Percentiles rank a stretch among this genome's conserved stretches.
Evolutionary conservation across 1,140 invertebrate species (phyloP).

Genomic region (Microplitis demolitor): DNA sequence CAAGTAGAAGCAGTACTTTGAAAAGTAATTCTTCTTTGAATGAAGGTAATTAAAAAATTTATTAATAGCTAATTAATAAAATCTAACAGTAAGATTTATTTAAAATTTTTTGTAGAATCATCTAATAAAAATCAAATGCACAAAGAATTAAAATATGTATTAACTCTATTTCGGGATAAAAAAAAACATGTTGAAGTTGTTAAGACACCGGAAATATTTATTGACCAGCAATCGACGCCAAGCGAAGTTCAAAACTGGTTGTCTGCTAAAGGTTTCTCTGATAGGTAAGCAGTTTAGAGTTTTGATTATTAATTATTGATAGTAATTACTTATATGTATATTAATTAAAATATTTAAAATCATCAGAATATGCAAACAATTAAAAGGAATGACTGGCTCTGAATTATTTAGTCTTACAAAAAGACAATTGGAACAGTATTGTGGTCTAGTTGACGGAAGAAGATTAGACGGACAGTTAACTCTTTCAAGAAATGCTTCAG

Average conservation of each 20-base stretch:
- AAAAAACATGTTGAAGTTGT: constrained; percentile 66
- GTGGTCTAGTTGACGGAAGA: constrained; percentile 72
- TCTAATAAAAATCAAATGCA: constrained; percentile 63
- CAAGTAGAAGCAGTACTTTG: constrained; percentile 34
- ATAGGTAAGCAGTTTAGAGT: constrained; percentile 46
- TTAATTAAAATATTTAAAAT: neutral
- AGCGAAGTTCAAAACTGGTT: constrained; percentile 78
- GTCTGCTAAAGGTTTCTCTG: constrained; percentile 74
- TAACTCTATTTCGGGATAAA: constrained; percentile 67
- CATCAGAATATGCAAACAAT: constrained; percentile 65
- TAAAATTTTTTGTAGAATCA: too few species aligned
- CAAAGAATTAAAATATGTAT: constrained; percentile 71
- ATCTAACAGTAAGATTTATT: constrained; percentile 1
- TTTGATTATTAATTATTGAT: neutral
- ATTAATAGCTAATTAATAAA: constrained; percentile 30
- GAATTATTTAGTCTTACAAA: constrained; percentile 73
- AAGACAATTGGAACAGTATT: constrained; percentile 70
- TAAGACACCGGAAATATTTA: constrained; percentile 74
- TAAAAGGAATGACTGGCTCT: constrained; percentile 70
- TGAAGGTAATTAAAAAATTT: constrained; percentile 19
- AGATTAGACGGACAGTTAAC: constrained; percentile 76
- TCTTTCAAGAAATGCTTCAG: constrained; percentile 75
- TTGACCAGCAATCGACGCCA: constrained; percentile 68
- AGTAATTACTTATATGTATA: neutral
- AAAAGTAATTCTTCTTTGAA: constrained; percentile 34